Evolutionary conservation across 2,113 vertebrate genomes (phyloP).

Genomic region (Dromiciops gliroides): DNA sequence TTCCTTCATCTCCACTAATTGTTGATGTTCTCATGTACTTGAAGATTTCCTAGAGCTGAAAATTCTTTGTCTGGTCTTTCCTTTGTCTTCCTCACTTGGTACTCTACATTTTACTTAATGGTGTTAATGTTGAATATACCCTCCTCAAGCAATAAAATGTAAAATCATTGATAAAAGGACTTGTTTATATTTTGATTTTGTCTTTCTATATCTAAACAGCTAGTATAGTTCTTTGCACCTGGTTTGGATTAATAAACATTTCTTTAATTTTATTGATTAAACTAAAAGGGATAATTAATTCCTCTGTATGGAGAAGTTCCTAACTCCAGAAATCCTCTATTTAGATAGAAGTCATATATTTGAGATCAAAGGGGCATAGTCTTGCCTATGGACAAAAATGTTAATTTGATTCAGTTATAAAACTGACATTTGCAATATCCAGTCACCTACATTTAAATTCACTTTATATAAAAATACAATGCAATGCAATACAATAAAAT

Average conservation of each 20-base stretch:
- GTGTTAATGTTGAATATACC: background rate
- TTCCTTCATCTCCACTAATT: background rate
- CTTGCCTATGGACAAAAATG: background rate
- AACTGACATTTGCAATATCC: background rate
- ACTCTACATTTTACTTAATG: background rate
- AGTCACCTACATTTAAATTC: background rate
- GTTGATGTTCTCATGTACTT: background rate
- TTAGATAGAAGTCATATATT: background rate
- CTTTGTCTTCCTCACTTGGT: background rate
- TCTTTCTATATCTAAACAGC: background rate
- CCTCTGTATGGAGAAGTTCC: too few species aligned
- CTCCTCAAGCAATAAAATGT: background rate
- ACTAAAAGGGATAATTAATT: background rate
- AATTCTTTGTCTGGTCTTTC: background rate
- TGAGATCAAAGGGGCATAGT: background rate
- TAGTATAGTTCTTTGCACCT: background rate
- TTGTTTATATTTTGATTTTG: background rate
- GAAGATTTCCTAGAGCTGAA: background rate
- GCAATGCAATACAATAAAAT: too few species aligned
- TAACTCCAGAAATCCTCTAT: background rate
- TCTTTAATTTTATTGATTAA: background rate
- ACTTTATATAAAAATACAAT: too few species aligned
- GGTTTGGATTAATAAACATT: background rate
- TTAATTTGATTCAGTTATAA: background rate
- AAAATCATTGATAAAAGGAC: background rate